phyloP scores from a whole-genome alignment of 2,113 vertebrate genomes.

The Phasianus colchicus region DNA sequence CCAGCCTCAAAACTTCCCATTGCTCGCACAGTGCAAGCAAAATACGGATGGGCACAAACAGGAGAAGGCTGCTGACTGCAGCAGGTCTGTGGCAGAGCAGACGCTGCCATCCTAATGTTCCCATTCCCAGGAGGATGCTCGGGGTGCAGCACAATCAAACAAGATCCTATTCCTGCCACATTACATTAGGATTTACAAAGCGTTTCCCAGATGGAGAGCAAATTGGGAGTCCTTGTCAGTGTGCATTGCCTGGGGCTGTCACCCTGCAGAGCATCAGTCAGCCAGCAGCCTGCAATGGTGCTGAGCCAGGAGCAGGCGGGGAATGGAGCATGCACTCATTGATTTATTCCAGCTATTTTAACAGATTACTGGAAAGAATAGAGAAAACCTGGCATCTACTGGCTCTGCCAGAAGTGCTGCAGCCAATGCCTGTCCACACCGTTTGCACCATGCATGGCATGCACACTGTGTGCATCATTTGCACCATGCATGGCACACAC shows the following conservation, averaged over 20 bases:
- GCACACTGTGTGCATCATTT: too few relatives aligned
- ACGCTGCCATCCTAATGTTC: neutral
- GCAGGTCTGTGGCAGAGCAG: neutral
- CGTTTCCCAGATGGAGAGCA: neutral
- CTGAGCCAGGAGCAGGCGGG: neutral
- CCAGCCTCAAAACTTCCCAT: neutral
- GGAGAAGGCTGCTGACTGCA: neutral
- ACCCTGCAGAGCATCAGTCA: neutral
- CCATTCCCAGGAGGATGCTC: neutral
- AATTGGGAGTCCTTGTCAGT: neutral
- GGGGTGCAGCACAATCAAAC: neutral
- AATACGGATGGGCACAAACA: neutral
- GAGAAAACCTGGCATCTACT: fast-evolving
- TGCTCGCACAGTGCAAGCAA: neutral
- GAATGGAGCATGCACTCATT: neutral
- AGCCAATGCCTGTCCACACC: too few relatives aligned
- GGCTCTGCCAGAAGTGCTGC: neutral
- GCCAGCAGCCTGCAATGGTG: fast-evolving
- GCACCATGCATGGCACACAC: too few relatives aligned
- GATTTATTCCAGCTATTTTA: slow-evolving; percentile 45
- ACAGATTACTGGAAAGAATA: neutral
- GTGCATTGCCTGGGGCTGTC: neutral
- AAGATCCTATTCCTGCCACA: neutral
- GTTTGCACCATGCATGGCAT: too few relatives aligned
- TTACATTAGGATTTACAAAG: neutral